Evolutionary conservation across 2,113 vertebrate species (phyloP).

Genomic region (Alexandromys fortis): DNA sequence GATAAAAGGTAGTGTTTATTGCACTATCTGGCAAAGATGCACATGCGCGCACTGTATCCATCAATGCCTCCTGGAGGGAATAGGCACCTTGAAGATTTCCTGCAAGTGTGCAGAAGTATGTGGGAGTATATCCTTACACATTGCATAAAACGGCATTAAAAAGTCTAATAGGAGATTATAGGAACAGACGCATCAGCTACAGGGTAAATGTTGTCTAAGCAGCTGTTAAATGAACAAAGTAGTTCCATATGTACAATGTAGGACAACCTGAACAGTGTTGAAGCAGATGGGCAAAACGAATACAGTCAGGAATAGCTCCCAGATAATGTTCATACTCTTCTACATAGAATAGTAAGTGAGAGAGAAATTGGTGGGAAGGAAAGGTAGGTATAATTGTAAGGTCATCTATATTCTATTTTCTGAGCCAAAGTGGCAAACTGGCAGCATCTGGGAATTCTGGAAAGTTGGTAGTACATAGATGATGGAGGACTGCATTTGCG

Average conservation of each 20-base stretch:
- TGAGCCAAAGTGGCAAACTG: neutral
- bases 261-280: slow-evolving; percentile 13
- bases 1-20: neutral
- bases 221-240: slow-evolving; percentile 35
- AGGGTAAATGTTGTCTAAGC: neutral
- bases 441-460: slow-evolving; percentile 14
- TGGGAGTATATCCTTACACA: neutral
- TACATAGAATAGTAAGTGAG: neutral
- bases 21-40: neutral
- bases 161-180: neutral
- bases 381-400: neutral
- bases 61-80: neutral
- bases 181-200: neutral
- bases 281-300: neutral
- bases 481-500: neutral
- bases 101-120: neutral
- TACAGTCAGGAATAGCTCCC: neutral
- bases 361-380: neutral
- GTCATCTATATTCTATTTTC: neutral
- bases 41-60: neutral
- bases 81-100: neutral
- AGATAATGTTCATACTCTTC: neutral
- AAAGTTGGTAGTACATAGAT: neutral
- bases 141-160: neutral
- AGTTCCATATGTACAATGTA: neutral